A percentile compares a stretch with the other conserved stretches of the same genome.
These are phyloP conservation scores for Bos taurus DNA, from an alignment of 2,113 vertebrate species.

Conservation along the genomic window ARS-UCD2.0 NC_037332.1:96688001-96688500, in stretches of 20 bases:
- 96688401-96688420: background rate
- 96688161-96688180: background rate
- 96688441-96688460: background rate
- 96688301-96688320: background rate
- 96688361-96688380: background rate
- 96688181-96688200: background rate
- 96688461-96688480: background rate
- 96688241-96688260: background rate
- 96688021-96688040: background rate
- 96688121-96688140: background rate
- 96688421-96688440: background rate
- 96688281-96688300: background rate
- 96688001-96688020: background rate
- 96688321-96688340: background rate
- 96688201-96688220: background rate
- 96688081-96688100: background rate
- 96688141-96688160: background rate
- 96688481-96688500: background rate
- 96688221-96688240: background rate
- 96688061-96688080: background rate
- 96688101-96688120: background rate
- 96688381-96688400: background rate
- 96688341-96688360: background rate
- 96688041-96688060: background rate
- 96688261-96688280: background rate